phyloP scores from a whole-genome alignment of 23 tunicate species.

The Pegea sp. region DNA sequence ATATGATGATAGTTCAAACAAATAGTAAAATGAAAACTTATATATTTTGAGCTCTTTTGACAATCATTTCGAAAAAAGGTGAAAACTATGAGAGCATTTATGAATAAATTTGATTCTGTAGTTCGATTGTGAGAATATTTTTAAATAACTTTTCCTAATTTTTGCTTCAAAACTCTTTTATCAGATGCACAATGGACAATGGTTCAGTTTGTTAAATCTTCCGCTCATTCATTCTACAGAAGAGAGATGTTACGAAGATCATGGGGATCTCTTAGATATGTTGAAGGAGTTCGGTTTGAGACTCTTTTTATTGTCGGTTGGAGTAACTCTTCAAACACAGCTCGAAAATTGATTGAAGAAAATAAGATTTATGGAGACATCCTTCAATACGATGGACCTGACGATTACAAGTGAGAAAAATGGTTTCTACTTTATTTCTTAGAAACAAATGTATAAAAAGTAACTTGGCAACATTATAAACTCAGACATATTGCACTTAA shows the following conservation, averaged over 20 bases:
- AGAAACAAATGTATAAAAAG: too few relatives aligned
- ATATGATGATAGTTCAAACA: too few relatives aligned
- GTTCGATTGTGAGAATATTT: too few relatives aligned
- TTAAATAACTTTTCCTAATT: too few relatives aligned
- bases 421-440: neutral
- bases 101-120: neutral
- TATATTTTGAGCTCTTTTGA: too few relatives aligned
- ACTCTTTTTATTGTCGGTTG: conserved; percentile 17
- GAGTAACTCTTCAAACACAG: neutral
- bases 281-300: conserved; percentile 1
- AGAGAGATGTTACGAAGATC: conserved; percentile 8
- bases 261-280: conserved; percentile 9
- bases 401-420: conserved; percentile 21
- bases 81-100: neutral
- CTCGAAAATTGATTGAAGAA: conserved; percentile 2
- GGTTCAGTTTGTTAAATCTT: conserved; percentile 1
- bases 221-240: conserved; percentile 1
- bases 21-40: too few relatives aligned
- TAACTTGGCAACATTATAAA: too few relatives aligned
- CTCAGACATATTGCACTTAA: conserved; percentile 1
- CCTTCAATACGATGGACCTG: conserved; percentile 41
- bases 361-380: conserved; percentile 23
- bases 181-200: conserved; percentile 1
- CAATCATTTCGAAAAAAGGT: neutral
- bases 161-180: too few relatives aligned